Percentiles rank a stretch among this genome's conserved stretches.
These are phyloP conservation scores for Dasypogon diadema DNA, from an alignment of 2,888 invertebrate genomes.

Conservation along the genomic window DNA sequence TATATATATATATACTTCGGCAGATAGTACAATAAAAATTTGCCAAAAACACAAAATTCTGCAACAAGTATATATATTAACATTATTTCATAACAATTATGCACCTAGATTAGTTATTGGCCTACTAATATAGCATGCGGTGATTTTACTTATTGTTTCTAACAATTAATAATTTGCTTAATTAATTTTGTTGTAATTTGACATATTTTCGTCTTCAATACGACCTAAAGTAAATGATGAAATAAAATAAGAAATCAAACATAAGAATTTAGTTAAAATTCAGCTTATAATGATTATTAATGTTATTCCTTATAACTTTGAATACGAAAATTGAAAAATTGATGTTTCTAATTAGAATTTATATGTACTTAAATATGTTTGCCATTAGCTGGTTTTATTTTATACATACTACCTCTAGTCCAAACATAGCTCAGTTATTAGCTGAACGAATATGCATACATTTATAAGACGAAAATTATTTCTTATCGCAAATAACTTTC, in stretches of 20 bases:
- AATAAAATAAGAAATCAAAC: conserved; percentile 12
- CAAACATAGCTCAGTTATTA: conserved; percentile 24
- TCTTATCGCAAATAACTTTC: conserved; percentile 29
- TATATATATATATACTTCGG: no score
- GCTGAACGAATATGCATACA: conserved; percentile 26
- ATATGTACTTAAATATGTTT: conserved; percentile 37
- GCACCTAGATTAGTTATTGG: background rate
- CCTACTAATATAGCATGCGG: conserved; percentile 5
- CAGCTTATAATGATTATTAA: conserved; percentile 23
- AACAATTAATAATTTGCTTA: conserved; percentile 9
- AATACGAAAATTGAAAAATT: conserved; percentile 64
- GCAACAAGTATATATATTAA: background rate
- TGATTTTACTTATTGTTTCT: background rate
- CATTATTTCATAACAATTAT: background rate
- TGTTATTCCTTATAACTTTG: conserved; percentile 63
- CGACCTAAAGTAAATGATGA: conserved; percentile 42
- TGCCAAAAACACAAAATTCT: no score
- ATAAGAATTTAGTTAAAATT: conserved; percentile 32
- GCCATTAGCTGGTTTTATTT: conserved; percentile 36
- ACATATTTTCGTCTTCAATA: conserved; percentile 57
- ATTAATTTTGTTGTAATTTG: conserved; percentile 16
- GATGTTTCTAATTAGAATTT: conserved; percentile 54
- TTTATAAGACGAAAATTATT: conserved; percentile 38
- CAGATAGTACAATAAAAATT: no score
- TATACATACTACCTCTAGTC: conserved; percentile 7